Evolutionary conservation across 2,797 vertebrate species (phyloP).

Genomic region (Ceryle rudis): DNA sequence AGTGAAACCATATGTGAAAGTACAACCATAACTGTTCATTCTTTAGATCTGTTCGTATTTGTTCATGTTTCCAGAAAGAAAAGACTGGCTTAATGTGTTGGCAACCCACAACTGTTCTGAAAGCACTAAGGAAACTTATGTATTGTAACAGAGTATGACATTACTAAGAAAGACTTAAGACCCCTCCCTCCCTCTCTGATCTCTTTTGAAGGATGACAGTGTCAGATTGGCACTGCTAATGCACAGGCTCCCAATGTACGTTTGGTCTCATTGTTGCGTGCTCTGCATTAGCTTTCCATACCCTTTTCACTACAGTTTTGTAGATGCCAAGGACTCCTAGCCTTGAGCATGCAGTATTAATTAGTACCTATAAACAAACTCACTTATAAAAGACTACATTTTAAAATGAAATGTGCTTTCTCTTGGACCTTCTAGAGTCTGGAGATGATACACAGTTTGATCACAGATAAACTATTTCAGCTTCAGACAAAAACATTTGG

Average conservation of each 20-base stretch:
- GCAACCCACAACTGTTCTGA: neutral
- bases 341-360: neutral
- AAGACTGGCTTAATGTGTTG: neutral
- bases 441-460: neutral
- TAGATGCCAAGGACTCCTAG: neutral
- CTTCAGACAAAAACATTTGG: slow-evolving; percentile 29
- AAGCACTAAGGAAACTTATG: neutral
- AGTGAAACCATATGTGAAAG: neutral
- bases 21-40: neutral
- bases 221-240: neutral
- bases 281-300: neutral
- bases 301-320: neutral
- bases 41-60: neutral
- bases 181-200: neutral
- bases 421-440: slow-evolving; percentile 13
- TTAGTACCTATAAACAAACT: neutral
- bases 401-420: neutral
- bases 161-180: neutral
- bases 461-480: neutral
- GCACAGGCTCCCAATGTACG: neutral
- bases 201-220: neutral
- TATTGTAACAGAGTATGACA: neutral
- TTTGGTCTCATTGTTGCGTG: neutral
- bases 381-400: neutral
- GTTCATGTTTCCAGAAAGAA: neutral